phyloP scores from a whole-genome alignment of 2,888 invertebrate genomes.

The Hypercompe scribonia region DNA sequence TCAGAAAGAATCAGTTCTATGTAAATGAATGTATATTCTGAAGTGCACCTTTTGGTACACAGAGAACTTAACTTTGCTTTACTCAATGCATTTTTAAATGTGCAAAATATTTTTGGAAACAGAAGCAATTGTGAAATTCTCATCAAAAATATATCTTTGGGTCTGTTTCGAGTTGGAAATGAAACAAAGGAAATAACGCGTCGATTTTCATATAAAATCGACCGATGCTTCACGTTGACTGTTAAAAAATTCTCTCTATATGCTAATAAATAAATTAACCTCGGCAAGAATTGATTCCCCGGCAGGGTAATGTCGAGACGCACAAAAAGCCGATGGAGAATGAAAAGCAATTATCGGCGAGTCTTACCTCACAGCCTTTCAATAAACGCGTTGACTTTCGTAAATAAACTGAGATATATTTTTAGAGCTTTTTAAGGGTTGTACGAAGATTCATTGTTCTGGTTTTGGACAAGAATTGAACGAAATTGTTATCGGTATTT shows the following conservation, averaged over 20 bases:
- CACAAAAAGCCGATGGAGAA: conserved; percentile 61
- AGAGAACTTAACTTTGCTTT: too few species aligned
- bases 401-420: conserved; percentile 40
- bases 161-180: conserved; percentile 26
- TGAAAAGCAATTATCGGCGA: conserved; percentile 73
- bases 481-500: conserved; percentile 15
- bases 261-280: conserved; percentile 78
- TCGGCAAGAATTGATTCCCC: conserved; percentile 71
- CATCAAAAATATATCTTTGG: background rate
- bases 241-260: conserved; percentile 73
- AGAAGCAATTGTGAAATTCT: conserved; percentile 21
- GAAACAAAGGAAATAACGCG: conserved; percentile 33
- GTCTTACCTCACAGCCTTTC: conserved; percentile 53
- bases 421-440: conserved; percentile 20
- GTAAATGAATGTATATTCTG: too few species aligned
- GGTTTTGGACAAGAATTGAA: conserved; percentile 22
- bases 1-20: too few species aligned
- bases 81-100: background rate
- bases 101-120: conserved; percentile 14
- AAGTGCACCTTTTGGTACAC: background rate
- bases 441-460: conserved; percentile 19
- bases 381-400: conserved; percentile 56
- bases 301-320: conserved; percentile 63
- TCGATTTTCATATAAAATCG: conserved; percentile 45
- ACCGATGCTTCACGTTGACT: conserved; percentile 45